Conservation (phyloP, 2,888 invertebrate species). For the Agriopis aurantiaria region DNA sequence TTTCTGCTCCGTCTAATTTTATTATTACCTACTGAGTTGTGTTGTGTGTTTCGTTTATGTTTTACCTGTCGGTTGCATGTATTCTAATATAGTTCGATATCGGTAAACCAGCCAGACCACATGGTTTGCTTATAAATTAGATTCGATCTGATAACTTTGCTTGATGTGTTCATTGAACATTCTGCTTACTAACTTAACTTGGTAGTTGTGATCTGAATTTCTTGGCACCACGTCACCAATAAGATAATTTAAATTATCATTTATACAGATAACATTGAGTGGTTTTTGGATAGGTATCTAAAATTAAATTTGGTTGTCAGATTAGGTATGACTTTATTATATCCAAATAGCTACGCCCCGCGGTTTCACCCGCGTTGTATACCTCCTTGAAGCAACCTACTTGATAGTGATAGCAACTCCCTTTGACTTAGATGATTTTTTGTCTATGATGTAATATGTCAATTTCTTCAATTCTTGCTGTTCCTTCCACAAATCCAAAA, state of each 20-base stretch:
- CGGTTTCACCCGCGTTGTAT: too few species aligned
- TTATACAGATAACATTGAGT: background rate
- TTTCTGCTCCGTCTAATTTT: slow-evolving; percentile 61
- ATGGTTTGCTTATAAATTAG: slow-evolving; percentile 50
- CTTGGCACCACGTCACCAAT: slow-evolving; percentile 15
- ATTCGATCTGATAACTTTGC: slow-evolving; percentile 59
- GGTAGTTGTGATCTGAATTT: slow-evolving; percentile 21
- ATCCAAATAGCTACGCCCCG: background rate
- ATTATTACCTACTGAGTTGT: slow-evolving; percentile 1
- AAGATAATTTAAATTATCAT: background rate
- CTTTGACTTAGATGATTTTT: too few species aligned
- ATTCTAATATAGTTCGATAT: slow-evolving; percentile 35
- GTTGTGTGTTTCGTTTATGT: slow-evolving; percentile 14
- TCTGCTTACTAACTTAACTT: slow-evolving; percentile 15
- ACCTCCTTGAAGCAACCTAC: too few species aligned
- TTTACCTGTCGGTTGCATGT: slow-evolving; percentile 34
- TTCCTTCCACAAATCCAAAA: too few species aligned
- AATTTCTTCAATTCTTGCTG: too few species aligned
- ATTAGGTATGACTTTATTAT: background rate
- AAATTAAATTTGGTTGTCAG: background rate
- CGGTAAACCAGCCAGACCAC: slow-evolving; percentile 25
- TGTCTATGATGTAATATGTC: too few species aligned
- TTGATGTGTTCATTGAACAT: slow-evolving; percentile 50
- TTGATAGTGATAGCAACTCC: too few species aligned
- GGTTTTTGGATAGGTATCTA: background rate